phyloP scores from a whole-genome alignment of 2,113 vertebrate genomes.

The human (Homo sapiens) region GRCh38 chr4:175271501-175272000 shows the following conservation, averaged over 20 bases:
- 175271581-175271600: not conserved
- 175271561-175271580: not conserved
- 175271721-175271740: not conserved
- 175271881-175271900: not conserved
- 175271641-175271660: not conserved
- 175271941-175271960: not conserved
- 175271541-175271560: not conserved
- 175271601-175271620: not conserved
- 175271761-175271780: not conserved
- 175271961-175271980: not conserved
- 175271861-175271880: not conserved
- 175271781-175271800: not conserved
- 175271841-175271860: not conserved
- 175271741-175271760: not conserved
- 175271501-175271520: not conserved
- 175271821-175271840: not conserved
- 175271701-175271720: not conserved
- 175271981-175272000: not conserved
- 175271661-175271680: not conserved
- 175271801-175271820: not conserved
- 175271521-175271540: not conserved
- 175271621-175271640: not conserved
- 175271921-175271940: not conserved
- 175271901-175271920: not conserved
- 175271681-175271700: not conserved